Base-by-base conservation (phyloP, 53 echinoderm and acorn worm species). In the Patiria pectinifera region DNA sequence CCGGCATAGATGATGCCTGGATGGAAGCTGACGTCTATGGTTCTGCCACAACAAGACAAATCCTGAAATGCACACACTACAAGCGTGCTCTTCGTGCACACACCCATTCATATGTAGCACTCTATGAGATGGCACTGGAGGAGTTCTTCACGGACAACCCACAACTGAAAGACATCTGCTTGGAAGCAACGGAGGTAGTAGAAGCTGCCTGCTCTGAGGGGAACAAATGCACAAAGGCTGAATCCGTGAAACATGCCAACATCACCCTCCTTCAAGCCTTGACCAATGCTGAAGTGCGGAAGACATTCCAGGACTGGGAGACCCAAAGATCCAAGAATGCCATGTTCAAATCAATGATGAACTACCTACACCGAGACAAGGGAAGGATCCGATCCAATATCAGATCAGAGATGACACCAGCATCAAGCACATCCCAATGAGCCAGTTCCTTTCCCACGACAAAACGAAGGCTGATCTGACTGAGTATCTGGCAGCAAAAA, bases 331-430 rank as follows among this genome's bases (percentile, higher is more conserved):
- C 94, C 61, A 18, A 71, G 12, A 85, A 91, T 90, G 93, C 93
- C 25, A 95, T 86, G 95, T 93, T 91, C 91, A 93, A 87, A 85
- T 93, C 93, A 18, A 91, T 95, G 91, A 93, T 91, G 93, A 95
- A 95, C 91, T 93, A 93, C 81, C 80, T 91, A 47, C 88, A 91
- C 61, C 92, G 91, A 35, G 35, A 35, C 35, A 35, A 35, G 35
- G n/a, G 35, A 35, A 35, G 35, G 35, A 35, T 35, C 35, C 35
- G 35, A 35, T 35, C 35, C 35, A 35, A 35, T 35, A 35, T 35
- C 35, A 35, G 35, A 35, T 35, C 35, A 35, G 35, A 35, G 35
- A 35, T 35, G 35, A 35, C 35, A 35, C 35, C 35, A 35, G 35
- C 35, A 35, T 35, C 35, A 35, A 35, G 35, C 35, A 35, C 35